Evolutionary conservation across 1,140 invertebrate genomes (phyloP), one percentile per base, ranked within the genome.

Genomic region (Diachasmimorpha longicaudata): DNA sequence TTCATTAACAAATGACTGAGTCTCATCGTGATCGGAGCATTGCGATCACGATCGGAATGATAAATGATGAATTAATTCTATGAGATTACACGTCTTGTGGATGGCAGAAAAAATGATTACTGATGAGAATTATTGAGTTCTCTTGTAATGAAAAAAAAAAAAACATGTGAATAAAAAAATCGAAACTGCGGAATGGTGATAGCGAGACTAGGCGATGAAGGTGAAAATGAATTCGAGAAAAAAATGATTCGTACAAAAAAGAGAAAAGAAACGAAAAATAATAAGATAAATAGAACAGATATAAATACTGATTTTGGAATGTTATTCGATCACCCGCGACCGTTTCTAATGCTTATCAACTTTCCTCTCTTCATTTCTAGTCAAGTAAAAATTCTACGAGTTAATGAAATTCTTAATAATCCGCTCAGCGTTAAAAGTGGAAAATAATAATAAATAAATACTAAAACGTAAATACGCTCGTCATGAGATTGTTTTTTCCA

Each of bases 271-370:
- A 72, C 78, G 4, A 39, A 82, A 73, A 73, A 81, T 78, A 75
- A 79, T 82, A 78, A 80, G 71, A 82, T 80, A 63, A 68, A 84
- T 77, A 79, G 80, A 81, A 83, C 83, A 73, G 48, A 80, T 85
- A 70, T 70, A 80, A 89, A 89, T 89, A 89, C 87, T 88, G 87
- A 86, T 86, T 86, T 87, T 87, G 87, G 87, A 88, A 88, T 88
- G 87, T 77, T 86, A 75, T 58, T 75, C 68, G 74, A 75, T 75
- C 74, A 70, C 74, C 68, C 74, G 67, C 74, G 74, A 75, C 68
- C 74, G 44, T 70, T 70, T 42, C 23, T 63, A 63, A 63, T 63
- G 58, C 58, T 63, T 23, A 63, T 25, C 58, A 25, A 31, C 58
- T 63, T 19, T 75, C 69, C 21, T 77, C 46, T 76, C 72, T 36